phyloP scores from a whole-genome alignment of 2,888 invertebrate genomes.

The Alsophila aescularia region DNA sequence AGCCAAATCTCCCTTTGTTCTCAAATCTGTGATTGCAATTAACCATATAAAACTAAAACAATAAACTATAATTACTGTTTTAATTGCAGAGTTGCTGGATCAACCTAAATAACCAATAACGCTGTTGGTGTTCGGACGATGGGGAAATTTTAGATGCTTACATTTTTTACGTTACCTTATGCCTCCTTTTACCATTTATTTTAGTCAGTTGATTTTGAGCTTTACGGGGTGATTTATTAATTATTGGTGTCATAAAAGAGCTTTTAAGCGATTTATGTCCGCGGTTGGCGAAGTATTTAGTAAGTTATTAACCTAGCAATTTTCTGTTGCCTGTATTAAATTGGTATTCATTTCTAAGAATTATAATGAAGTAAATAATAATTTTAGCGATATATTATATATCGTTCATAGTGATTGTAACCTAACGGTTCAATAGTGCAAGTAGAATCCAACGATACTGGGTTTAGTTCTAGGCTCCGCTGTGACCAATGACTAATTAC shows the following conservation, averaged over 20 bases:
- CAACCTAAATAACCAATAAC: conserved; percentile 1
- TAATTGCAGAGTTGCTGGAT: conserved; percentile 1
- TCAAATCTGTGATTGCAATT: too few species aligned
- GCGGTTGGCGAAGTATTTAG: neutral
- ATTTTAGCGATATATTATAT: too few species aligned
- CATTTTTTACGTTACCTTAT: conserved; percentile 21
- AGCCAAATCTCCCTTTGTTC: too few species aligned
- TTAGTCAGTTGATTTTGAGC: conserved; percentile 21
- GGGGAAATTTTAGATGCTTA: conserved; percentile 18
- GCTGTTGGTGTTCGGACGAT: conserved; percentile 5
- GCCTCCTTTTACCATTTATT: conserved; percentile 19
- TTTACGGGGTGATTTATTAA: conserved; percentile 8
- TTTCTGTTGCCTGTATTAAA: neutral
- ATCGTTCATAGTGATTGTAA: too few species aligned
- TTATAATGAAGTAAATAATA: too few species aligned
- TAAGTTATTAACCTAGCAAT: neutral
- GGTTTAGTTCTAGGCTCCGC: too few species aligned
- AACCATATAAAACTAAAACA: too few species aligned
- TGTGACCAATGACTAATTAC: too few species aligned
- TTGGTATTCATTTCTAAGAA: too few species aligned
- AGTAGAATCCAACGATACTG: too few species aligned
- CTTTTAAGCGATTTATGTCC: neutral
- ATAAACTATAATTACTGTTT: neutral
- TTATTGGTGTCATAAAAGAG: conserved; percentile 3
- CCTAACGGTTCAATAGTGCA: too few species aligned